Percentiles rank a stretch among this genome's conserved stretches.
These are phyloP conservation scores for Xerus inauris DNA, from an alignment of 2,113 vertebrate genomes.

Conservation along the genomic window DNA sequence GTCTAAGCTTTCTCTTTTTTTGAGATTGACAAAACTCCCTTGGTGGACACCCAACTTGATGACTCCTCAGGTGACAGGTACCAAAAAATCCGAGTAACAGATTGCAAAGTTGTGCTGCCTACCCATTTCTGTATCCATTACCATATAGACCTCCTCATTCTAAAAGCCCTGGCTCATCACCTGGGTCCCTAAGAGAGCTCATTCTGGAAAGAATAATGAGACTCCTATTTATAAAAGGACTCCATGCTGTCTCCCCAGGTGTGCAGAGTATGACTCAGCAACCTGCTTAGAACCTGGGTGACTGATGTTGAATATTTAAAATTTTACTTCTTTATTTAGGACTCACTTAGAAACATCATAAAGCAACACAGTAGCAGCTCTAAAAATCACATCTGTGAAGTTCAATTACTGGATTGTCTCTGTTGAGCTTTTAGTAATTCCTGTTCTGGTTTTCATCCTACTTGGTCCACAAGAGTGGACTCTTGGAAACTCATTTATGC, in stretches of 20 bases:
- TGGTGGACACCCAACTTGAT: not conserved
- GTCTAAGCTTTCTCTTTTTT: not conserved
- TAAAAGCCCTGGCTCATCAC: not conserved
- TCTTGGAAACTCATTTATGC: not conserved
- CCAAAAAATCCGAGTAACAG: not conserved
- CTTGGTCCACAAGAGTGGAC: not conserved
- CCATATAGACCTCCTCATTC: not conserved
- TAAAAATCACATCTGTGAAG: not conserved
- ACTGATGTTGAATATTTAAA: not conserved
- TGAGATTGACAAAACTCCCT: not conserved
- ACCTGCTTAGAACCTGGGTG: not conserved
- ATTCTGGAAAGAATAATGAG: not conserved
- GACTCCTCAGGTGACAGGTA: not conserved
- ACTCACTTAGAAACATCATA: not conserved
- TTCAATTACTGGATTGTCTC: not conserved
- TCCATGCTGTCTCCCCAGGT: no score
- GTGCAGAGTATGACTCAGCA: not conserved
- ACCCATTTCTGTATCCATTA: no score
- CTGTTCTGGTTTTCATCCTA: not conserved
- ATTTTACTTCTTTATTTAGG: not conserved
- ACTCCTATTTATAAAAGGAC: not conserved
- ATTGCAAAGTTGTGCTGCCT: not conserved
- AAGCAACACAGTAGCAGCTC: not conserved
- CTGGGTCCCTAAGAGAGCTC: not conserved
- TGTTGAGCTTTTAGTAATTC: not conserved